phyloP scores from a whole-genome alignment of 1,140 invertebrate genomes.

The Drosophila tropicalis region DNA sequence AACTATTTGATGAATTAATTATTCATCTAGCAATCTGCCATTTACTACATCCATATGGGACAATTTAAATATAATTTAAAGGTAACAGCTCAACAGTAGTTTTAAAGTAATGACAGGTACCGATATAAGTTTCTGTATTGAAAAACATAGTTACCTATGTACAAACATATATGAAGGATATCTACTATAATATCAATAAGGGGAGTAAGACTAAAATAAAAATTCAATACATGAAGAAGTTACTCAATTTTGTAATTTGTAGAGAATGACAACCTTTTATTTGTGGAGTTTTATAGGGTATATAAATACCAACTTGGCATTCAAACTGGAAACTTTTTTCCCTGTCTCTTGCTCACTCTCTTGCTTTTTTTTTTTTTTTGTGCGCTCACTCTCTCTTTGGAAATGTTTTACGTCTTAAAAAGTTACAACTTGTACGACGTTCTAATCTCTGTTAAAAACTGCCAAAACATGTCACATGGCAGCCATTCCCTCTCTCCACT shows the following conservation, averaged over 20 bases:
- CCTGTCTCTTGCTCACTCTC: neutral
- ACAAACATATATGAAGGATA: no score
- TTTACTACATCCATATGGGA: constrained; percentile 3
- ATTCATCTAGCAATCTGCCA: neutral
- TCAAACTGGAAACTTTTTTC: neutral
- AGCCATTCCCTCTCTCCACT: constrained; percentile 3
- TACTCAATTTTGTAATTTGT: no score
- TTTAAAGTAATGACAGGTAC: no score
- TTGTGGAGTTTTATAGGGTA: neutral
- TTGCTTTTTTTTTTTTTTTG: neutral
- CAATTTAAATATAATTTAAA: no score
- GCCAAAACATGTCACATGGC: constrained; percentile 77
- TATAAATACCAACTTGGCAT: constrained; percentile 15
- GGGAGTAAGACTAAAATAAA: no score
- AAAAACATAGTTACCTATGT: no score
- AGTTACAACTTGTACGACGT: constrained; percentile 76
- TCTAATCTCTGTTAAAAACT: constrained; percentile 76
- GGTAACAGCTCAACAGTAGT: no score
- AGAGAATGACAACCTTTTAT: no score
- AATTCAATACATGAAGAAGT: no score
- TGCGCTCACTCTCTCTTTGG: constrained; percentile 15
- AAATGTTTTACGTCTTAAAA: constrained; percentile 64
- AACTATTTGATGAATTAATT: no score
- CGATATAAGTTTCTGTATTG: no score
- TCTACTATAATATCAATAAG: no score